phyloP scores from a whole-genome alignment of 2,797 vertebrate species.

The Cynopterus sphinx region DNA sequence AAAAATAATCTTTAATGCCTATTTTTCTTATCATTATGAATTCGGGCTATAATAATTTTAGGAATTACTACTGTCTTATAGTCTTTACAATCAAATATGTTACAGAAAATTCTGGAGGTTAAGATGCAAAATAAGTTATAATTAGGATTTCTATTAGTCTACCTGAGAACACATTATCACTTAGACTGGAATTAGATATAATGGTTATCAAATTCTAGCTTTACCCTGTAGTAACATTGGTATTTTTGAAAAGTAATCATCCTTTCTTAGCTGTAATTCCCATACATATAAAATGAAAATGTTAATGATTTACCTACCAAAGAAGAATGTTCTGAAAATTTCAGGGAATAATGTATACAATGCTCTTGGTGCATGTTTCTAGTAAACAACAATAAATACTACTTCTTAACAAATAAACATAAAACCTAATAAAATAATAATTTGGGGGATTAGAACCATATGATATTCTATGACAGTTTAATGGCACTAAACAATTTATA shows the following conservation, averaged over 20 bases:
- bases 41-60: conserved; percentile 7
- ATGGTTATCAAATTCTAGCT: neutral
- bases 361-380: neutral
- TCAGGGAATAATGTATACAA: neutral
- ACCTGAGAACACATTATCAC: neutral
- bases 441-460: neutral
- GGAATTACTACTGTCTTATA: neutral
- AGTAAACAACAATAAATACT: neutral
- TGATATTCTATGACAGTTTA: neutral
- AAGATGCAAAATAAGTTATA: neutral
- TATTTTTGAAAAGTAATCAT: neutral
- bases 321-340: neutral
- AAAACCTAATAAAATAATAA: neutral
- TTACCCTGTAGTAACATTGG: neutral
- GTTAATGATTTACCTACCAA: neutral
- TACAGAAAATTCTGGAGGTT: neutral
- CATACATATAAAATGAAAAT: neutral
- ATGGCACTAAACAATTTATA: neutral
- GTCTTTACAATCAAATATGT: neutral
- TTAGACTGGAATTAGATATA: neutral
- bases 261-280: neutral
- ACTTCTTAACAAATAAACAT: conserved; percentile 8
- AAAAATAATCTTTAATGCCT: neutral
- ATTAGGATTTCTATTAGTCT: neutral
- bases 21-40: neutral